These are phyloP conservation scores for Oreochromis aureus DNA, from an alignment of 2,113 vertebrate genomes.

Conservation along the genomic window DNA sequence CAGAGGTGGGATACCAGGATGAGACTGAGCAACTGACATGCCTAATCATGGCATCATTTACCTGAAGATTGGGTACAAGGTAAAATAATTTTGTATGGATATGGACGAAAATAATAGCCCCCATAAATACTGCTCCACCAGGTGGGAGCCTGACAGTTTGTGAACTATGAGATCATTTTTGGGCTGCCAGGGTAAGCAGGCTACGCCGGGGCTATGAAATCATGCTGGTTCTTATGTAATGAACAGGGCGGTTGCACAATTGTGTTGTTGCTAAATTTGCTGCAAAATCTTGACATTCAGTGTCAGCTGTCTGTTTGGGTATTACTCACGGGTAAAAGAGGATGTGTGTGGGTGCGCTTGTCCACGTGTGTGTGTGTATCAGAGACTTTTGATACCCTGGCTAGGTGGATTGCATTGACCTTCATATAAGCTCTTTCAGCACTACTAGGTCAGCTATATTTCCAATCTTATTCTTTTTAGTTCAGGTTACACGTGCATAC, in stretches of 20 bases:
- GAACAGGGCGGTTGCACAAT: constrained; percentile 22
- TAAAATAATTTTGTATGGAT: not conserved
- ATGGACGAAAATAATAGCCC: not conserved
- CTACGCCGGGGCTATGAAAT: not conserved
- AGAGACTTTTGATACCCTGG: constrained; percentile 5
- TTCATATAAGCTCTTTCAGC: not conserved
- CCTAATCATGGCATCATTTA: not conserved
- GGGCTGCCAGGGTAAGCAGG: not conserved
- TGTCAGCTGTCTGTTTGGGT: constrained; percentile 19
- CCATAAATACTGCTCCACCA: not conserved
- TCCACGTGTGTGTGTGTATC: not conserved
- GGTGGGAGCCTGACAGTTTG: not conserved
- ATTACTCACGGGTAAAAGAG: constrained; percentile 24
- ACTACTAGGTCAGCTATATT: not conserved
- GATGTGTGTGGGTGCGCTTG: not conserved
- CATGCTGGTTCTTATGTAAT: constrained; percentile 9
- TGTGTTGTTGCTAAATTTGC: not conserved
- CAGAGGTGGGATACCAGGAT: not conserved
- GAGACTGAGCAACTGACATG: not conserved
- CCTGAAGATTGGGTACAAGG: not conserved
- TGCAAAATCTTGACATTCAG: constrained; percentile 7
- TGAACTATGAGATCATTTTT: not conserved
- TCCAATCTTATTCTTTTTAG: not conserved
- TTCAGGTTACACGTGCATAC: not conserved
- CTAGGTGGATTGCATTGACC: not conserved